Evolutionary conservation across 2,888 invertebrate species (phyloP).

Genomic region (Cheilosia grossa): DNA sequence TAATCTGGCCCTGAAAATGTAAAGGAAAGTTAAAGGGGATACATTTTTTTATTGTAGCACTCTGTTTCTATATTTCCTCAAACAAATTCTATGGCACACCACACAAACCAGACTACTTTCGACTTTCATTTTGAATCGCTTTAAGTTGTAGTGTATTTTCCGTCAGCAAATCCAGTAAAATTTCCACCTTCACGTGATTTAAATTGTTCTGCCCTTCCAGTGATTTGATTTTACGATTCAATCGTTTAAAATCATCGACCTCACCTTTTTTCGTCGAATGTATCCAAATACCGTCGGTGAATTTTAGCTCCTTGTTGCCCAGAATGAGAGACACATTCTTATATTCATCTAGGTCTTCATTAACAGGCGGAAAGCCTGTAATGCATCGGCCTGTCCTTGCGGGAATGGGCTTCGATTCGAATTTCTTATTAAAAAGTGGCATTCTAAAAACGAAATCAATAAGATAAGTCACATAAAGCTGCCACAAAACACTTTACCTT

Average conservation of each 20-base stretch:
- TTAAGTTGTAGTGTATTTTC: slow-evolving; percentile 81
- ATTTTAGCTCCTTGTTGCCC: slow-evolving; percentile 81
- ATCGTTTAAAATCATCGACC: slow-evolving; percentile 79
- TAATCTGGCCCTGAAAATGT: neutral
- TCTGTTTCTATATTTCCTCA: neutral
- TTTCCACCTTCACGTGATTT: slow-evolving; percentile 81
- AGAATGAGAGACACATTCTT: slow-evolving; percentile 79
- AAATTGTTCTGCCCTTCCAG: slow-evolving; percentile 82
- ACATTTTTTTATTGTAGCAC: too few species aligned
- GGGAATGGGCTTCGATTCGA: slow-evolving; percentile 81
- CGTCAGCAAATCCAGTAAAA: slow-evolving; percentile 81
- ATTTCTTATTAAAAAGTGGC: slow-evolving; percentile 82
- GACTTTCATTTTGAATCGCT: slow-evolving; percentile 63
- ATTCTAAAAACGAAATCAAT: slow-evolving; percentile 73
- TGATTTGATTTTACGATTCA: slow-evolving; percentile 79
- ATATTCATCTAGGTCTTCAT: slow-evolving; percentile 81
- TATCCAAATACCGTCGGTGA: slow-evolving; percentile 82
- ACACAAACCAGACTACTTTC: neutral
- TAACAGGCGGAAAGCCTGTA: slow-evolving; percentile 79
- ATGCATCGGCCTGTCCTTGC: slow-evolving; percentile 79
- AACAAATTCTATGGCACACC: neutral
- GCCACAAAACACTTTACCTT: neutral
- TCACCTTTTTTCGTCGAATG: slow-evolving; percentile 78
- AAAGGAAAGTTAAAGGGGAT: neutral
- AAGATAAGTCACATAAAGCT: neutral